Evolutionary conservation across 2,888 invertebrate genomes (phyloP), one percentile per base, ranked within the genome.

Genomic region (Drosophila austrosaltans): DNA sequence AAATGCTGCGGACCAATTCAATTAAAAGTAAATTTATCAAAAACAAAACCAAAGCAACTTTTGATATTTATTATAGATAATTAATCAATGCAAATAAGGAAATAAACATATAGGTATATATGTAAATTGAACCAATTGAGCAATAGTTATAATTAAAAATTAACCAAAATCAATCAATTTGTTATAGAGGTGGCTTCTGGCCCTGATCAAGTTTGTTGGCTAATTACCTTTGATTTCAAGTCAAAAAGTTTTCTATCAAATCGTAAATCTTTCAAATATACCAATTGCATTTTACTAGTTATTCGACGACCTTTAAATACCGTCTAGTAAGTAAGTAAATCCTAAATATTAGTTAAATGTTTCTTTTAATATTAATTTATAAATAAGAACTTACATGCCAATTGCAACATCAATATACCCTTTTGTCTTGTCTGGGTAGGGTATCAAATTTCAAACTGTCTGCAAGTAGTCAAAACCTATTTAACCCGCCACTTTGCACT

Each of bases 401-500:
- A 16, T 16, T 16, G 16, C 16, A 16, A 16, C 16, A 42, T 4
- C 6, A 48, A 48, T 48, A 25, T 48, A 48, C 22, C 48, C 10
- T 1, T 25, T 25, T 12, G n/a, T n/a, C 1, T 12, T n/a, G 3
- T 4, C 3, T 2, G 25, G 0, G 10, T 10, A 48, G 48, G 48
- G 48, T 48, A 48, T 22, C 10, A 36, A 36, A 57, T 22, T 20
- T 3, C 20, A n/a, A 65, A 66, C 64, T 76, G 73, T 64, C 67
- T 63, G 71, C 59, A 64, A 63, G 63, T 67, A 66, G 67, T 68
- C 67, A 69, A 87, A 78, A 78, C 78, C 86, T 72, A 80, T 85
- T 83, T 80, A 83, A 87, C 83, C 83, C 81, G 65, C 66, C 79
- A 67, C 69, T 73, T 75, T 87, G 88, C 83, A 78, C 88, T 87